These are phyloP conservation scores for Nothoprocta pentlandii DNA, from an alignment of 2,113 vertebrate genomes.

Conservation along the genomic window DNA sequence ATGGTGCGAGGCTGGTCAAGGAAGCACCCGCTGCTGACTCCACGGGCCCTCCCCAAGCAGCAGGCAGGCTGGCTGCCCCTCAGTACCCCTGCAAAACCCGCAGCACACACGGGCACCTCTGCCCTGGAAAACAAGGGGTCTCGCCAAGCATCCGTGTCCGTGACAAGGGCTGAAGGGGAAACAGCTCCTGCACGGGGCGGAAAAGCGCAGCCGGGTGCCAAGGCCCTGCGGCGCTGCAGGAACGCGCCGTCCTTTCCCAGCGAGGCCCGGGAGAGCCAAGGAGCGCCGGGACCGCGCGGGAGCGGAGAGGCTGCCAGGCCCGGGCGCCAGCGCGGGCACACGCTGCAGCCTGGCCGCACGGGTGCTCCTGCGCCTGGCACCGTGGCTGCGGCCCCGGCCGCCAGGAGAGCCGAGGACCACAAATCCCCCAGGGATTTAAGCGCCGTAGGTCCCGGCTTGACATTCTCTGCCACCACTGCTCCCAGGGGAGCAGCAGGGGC, in stretches of 20 bases:
- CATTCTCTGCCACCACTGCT: background rate
- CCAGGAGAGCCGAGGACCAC: background rate
- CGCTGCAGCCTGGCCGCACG: background rate
- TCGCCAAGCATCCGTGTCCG: background rate
- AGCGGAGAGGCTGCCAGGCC: background rate
- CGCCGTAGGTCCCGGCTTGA: background rate
- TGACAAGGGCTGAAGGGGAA: background rate
- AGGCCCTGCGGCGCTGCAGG: background rate
- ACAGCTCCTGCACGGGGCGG: background rate
- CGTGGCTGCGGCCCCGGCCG: background rate
- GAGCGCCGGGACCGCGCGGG: rapidly evolving
- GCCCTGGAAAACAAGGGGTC: background rate
- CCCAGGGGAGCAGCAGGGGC: background rate
- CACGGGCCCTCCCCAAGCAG: rapidly evolving
- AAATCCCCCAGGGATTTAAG: background rate
- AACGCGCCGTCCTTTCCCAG: background rate
- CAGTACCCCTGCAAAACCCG: background rate
- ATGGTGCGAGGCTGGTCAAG: slow-evolving; percentile 86
- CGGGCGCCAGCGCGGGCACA: background rate
- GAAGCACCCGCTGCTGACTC: slow-evolving; percentile 57
- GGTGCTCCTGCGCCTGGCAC: background rate
- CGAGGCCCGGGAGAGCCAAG: rapidly evolving
- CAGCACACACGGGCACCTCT: background rate
- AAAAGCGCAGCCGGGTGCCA: background rate
- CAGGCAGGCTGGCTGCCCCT: background rate